Evolutionary conservation across 2,113 vertebrate species (phyloP), one percentile per base, ranked within the genome.

Genomic region (Illadopsis cleaveri): DNA sequence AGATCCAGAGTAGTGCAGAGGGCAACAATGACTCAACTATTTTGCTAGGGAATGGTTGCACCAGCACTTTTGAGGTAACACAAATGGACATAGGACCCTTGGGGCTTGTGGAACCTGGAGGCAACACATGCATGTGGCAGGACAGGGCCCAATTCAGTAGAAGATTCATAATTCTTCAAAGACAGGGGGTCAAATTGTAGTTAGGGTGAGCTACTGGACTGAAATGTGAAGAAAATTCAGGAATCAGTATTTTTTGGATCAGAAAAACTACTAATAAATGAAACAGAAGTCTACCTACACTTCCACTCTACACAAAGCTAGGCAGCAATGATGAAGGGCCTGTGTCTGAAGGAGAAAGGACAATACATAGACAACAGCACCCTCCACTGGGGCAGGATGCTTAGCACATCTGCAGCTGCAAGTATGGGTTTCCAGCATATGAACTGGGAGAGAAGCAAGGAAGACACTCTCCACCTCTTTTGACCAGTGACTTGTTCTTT

Each of bases 361-460:
- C 23, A 66, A 89, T 27, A 28, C 3, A 2, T 6, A 80, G 64
- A 62, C 50, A 95, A 70, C 24, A 82, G 85, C 78, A 88, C 75
- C 79, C 47, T 82, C 70, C 93, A 48, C 87, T 66, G 75, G 58
- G 38, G 18, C 62, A 62, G 45, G 42, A 80, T 37, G 50, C 28
- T 69, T 72, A 87, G 45, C 58, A 82, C 37, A 75, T 79, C 57
- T 48, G 18, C 45, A 61, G 28, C 28, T 82, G 2, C 35, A 19
- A 53, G 6, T 2, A 3, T 1, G 13, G 47, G 6, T 30, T 80
- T 50, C 23, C 13, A 54, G 45, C 9, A 2, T 6, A 3, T 10
- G 20, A 80, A 86, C 22, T 28, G 33, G 15, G 23, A 89, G 24
- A 76, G 56, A 68, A 68, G 27, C 33, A 75, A 79, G 61, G 37